Evolutionary conservation across 1,140 invertebrate species (phyloP).

Genomic region (Drosophila bipectinata): DNA sequence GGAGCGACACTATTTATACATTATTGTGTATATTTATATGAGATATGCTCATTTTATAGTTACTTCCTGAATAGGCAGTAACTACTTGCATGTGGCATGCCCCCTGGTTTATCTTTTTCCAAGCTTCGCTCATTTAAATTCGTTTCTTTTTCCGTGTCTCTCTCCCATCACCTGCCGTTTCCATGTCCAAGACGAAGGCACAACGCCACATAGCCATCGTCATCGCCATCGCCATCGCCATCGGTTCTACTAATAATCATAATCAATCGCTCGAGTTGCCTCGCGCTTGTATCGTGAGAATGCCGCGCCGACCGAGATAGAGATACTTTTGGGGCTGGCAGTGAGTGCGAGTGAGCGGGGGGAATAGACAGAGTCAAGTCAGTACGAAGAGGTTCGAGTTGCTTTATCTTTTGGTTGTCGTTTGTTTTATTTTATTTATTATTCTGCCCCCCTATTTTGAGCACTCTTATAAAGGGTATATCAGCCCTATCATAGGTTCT

Average conservation of each 20-base stretch:
- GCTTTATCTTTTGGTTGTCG: conserved; percentile 60
- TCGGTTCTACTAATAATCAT: conserved; percentile 77
- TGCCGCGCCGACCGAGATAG: conserved; percentile 25
- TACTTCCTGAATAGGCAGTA: neutral
- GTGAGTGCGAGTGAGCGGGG: conserved; percentile 33
- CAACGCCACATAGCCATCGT: neutral
- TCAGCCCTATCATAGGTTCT: neutral
- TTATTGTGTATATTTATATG: too few relatives aligned
- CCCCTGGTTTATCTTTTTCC: neutral
- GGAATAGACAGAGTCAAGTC: conserved; percentile 15
- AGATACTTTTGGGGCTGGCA: conserved; percentile 4
- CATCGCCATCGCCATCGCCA: conserved; percentile 15
- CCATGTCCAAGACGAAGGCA: conserved; percentile 50
- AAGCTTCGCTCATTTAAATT: conserved; percentile 70
- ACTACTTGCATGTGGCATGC: neutral
- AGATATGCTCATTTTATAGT: too few relatives aligned
- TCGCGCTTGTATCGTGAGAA: conserved; percentile 76
- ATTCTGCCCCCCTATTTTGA: conserved; percentile 56
- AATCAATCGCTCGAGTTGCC: conserved; percentile 68
- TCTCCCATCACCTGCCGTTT: conserved; percentile 15
- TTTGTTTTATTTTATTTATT: conserved; percentile 75
- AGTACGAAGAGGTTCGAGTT: conserved; percentile 42
- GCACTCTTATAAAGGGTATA: neutral
- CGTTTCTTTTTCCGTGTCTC: conserved; percentile 65
- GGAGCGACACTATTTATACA: too few relatives aligned